phyloP scores from a whole-genome alignment of 2,888 invertebrate species.

The Osmoderma eremita region DNA sequence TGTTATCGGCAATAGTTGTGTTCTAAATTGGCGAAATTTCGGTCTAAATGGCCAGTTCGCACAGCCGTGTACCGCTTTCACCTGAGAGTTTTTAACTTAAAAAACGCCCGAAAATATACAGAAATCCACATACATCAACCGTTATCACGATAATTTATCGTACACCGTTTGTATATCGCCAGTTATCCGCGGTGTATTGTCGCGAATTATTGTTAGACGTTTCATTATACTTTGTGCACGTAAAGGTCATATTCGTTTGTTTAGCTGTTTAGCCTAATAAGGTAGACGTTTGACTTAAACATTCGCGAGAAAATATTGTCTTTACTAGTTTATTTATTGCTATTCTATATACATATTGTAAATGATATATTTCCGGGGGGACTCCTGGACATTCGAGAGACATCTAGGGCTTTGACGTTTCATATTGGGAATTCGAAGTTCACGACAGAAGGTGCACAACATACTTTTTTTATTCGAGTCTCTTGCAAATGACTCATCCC shows the following conservation, averaged over 20 bases:
- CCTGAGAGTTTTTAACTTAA: constrained; percentile 40
- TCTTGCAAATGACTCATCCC: constrained; percentile 55
- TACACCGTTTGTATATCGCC: constrained; percentile 1
- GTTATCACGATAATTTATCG: constrained; percentile 7
- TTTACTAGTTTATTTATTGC: constrained; percentile 5
- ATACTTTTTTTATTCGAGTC: constrained; percentile 51
- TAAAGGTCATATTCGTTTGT: constrained; percentile 58
- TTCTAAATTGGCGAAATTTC: constrained; percentile 40
- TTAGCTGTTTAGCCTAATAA: constrained; percentile 60
- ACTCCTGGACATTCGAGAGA: not conserved
- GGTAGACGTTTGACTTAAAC: constrained; percentile 58
- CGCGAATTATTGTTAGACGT: constrained; percentile 25
- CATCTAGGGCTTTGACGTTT: constrained; percentile 20
- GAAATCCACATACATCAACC: constrained; percentile 7
- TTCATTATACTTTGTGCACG: constrained; percentile 46
- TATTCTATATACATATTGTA: not conserved
- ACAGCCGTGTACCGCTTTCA: constrained; percentile 41
- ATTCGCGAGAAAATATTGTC: constrained; percentile 38
- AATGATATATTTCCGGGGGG: constrained; percentile 10
- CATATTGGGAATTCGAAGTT: constrained; percentile 1
- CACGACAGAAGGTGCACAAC: constrained; percentile 18
- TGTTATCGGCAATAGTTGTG: constrained; percentile 28
- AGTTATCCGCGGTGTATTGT: constrained; percentile 18
- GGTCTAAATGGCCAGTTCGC: constrained; percentile 32
- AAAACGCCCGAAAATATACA: constrained; percentile 29